Percentiles rank a stretch among this genome's conserved stretches.
phyloP scores from a whole-genome alignment of 35 echinoderm and acorn worm genomes.

The Stichopus chloronotus region DNA sequence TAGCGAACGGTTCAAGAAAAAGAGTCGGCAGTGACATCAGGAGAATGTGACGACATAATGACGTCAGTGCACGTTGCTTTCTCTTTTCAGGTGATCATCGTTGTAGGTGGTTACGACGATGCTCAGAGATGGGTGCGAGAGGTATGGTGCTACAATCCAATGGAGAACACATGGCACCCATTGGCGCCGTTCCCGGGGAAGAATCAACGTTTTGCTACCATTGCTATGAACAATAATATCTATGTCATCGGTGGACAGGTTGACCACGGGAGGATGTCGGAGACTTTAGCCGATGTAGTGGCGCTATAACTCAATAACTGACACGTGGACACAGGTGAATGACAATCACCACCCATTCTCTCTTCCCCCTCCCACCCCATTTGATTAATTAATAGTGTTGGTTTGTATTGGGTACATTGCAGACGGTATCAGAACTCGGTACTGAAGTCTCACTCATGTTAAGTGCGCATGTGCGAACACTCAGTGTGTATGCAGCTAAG shows the following conservation, averaged over 20 bases:
- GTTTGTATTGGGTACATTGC: too few relatives aligned
- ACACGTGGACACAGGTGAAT: slow-evolving; percentile 82
- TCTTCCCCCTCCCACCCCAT: neutral
- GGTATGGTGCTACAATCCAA: slow-evolving; percentile 87
- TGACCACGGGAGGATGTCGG: slow-evolving; percentile 85
- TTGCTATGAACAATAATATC: slow-evolving; percentile 86
- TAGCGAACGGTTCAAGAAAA: too few relatives aligned
- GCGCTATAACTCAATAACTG: slow-evolving; percentile 89
- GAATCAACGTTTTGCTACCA: slow-evolving; percentile 87
- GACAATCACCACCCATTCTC: neutral
- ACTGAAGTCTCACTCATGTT: too few relatives aligned
- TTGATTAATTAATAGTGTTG: too few relatives aligned
- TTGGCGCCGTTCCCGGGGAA: slow-evolving; percentile 88
- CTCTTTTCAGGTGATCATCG: slow-evolving; percentile 72
- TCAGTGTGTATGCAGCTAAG: too few relatives aligned
- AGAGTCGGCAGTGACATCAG: too few relatives aligned
- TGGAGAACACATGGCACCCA: slow-evolving; percentile 72
- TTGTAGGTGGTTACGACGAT: slow-evolving; percentile 90
- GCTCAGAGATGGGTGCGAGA: slow-evolving; percentile 85
- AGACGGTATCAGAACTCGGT: too few relatives aligned
- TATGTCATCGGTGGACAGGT: slow-evolving; percentile 97
- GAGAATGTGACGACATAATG: too few relatives aligned
- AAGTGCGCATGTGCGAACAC: too few relatives aligned
- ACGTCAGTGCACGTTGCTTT: neutral
- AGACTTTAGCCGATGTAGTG: slow-evolving; percentile 94